These are phyloP conservation scores for Numida meleagris DNA, from an alignment of 2,113 vertebrate genomes.

Conservation along the genomic window DNA sequence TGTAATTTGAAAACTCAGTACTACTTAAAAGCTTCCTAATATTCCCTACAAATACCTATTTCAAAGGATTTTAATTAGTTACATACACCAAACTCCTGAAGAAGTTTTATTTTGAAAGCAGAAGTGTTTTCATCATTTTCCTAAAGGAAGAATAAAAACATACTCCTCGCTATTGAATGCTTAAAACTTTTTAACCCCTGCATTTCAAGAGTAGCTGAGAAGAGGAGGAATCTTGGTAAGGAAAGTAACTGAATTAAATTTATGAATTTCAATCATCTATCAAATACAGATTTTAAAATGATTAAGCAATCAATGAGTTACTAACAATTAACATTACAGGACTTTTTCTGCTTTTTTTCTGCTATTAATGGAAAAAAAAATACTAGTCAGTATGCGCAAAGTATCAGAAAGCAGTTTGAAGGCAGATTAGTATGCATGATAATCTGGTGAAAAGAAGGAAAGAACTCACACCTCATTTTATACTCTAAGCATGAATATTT, in stretches of 20 bases:
- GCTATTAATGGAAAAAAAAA: not conserved
- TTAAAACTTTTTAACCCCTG: not conserved
- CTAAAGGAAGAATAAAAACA: not conserved
- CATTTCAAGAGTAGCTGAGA: not conserved
- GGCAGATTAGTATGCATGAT: not conserved
- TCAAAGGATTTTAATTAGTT: not conserved
- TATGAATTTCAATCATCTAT: not conserved
- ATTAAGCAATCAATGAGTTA: not conserved
- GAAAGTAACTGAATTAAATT: not conserved
- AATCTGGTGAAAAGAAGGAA: not conserved
- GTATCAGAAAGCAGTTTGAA: not conserved
- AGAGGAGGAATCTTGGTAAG: not conserved
- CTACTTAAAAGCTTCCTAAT: not conserved
- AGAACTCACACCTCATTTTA: not conserved
- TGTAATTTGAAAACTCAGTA: not conserved
- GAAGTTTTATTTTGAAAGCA: not conserved
- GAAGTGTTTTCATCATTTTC: not conserved
- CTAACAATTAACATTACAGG: not conserved
- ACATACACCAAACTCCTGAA: not conserved
- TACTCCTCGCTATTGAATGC: not conserved
- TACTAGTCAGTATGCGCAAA: not conserved
- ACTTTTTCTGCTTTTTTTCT: not conserved
- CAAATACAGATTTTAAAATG: not conserved
- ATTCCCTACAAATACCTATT: not conserved
- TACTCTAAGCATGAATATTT: not conserved